Evolutionary conservation across 2,888 invertebrate species (phyloP).

Genomic region (Phengaris arion): DNA sequence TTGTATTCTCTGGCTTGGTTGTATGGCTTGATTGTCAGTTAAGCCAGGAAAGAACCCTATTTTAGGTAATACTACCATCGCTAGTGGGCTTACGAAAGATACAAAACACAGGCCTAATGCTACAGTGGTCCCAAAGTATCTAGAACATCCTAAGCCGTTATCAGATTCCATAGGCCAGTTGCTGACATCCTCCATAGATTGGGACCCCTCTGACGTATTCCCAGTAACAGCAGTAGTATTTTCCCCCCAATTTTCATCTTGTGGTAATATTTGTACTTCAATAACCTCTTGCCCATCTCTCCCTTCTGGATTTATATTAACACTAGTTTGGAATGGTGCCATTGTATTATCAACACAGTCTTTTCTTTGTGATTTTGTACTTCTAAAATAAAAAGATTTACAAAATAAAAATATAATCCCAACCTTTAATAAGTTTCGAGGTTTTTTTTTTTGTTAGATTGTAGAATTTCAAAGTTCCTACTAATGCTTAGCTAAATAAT

Average conservation of each 20-base stretch:
- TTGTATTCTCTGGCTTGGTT: constrained; percentile 84
- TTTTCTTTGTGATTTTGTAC: constrained; percentile 83
- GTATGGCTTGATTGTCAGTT: constrained; percentile 83
- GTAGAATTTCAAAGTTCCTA: background rate
- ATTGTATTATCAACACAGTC: constrained; percentile 82
- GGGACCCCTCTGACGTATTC: constrained; percentile 96
- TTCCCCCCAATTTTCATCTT: constrained; percentile 99
- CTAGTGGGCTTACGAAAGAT: constrained; percentile 94
- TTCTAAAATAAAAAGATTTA: constrained; percentile 61
- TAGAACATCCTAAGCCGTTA: constrained; percentile 86
- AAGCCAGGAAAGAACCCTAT: constrained; percentile 90
- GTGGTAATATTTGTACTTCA: constrained; percentile 96
- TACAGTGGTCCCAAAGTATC: constrained; percentile 90
- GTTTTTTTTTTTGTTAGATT: background rate
- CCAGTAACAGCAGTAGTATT: constrained; percentile 98
- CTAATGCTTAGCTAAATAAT: background rate
- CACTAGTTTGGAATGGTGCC: constrained; percentile 93
- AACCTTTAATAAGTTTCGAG: background rate
- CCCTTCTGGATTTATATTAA: constrained; percentile 87
- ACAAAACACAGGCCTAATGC: constrained; percentile 88
- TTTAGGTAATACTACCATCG: constrained; percentile 97
- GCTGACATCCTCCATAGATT: constrained; percentile 94
- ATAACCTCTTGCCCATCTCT: constrained; percentile 94
- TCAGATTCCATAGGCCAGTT: constrained; percentile 89
- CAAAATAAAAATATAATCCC: background rate